Percentiles rank a stretch among this genome's conserved stretches.
Conservation (phyloP, 1,140 invertebrate species). For the Pteromalus puparum region DNA sequence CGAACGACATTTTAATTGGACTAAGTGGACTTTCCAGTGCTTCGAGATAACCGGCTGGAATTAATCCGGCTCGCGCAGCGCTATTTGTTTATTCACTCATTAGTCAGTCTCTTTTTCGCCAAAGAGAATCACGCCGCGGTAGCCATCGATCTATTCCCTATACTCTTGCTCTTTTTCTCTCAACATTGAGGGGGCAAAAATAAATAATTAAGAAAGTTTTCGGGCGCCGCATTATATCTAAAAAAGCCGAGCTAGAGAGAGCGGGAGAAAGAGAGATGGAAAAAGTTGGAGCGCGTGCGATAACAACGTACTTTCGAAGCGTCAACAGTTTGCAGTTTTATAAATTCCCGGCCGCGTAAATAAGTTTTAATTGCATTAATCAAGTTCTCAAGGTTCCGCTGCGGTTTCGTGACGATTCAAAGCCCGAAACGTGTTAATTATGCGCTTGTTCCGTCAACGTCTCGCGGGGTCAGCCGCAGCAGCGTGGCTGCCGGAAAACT, state of each 20-base stretch:
- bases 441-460: slow-evolving; percentile 47
- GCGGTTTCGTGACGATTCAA: neutral
- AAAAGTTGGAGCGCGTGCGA: slow-evolving; percentile 30
- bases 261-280: neutral
- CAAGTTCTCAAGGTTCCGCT: slow-evolving; percentile 30
- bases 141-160: slow-evolving; percentile 1
- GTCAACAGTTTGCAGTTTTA: slow-evolving; percentile 38
- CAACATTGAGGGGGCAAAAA: neutral
- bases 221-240: neutral
- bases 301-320: slow-evolving; percentile 40
- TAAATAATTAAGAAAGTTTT: slow-evolving; percentile 47
- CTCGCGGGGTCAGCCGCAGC: neutral
- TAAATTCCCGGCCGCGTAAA: slow-evolving; percentile 38
- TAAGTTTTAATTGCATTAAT: slow-evolving; percentile 49
- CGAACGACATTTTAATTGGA: slow-evolving; percentile 4
- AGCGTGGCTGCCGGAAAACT: neutral
- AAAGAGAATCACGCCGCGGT: neutral
- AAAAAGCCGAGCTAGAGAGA: neutral
- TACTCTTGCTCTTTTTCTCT: neutral
- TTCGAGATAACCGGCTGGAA: neutral
- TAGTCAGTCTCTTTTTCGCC: neutral
- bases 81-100: slow-evolving; percentile 1
- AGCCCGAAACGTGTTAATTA: slow-evolving; percentile 45
- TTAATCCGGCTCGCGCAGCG: neutral
- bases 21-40: neutral